phyloP scores from a whole-genome alignment of 2,113 vertebrate species.

The Anas platyrhynchos region DNA sequence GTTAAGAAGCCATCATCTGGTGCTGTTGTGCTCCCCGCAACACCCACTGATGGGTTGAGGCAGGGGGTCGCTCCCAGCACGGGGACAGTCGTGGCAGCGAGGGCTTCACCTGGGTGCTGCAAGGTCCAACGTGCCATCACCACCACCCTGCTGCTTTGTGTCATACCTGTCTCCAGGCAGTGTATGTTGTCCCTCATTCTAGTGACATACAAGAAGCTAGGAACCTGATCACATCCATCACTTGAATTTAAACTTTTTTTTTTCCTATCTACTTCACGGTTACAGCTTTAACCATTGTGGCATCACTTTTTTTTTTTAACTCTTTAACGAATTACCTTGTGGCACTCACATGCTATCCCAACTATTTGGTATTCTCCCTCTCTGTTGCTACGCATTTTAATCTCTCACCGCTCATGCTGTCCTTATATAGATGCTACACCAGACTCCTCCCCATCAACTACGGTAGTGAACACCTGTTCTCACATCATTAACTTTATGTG shows the following conservation, averaged over 20 bases:
- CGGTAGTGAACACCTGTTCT: constrained; percentile 51
- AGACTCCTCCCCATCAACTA: constrained; percentile 33
- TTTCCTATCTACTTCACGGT: neutral
- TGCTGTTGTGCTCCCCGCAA: neutral
- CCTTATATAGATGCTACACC: neutral
- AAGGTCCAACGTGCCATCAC: neutral
- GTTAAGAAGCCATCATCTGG: constrained; percentile 8
- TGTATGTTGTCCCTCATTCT: neutral
- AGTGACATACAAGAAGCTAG: neutral
- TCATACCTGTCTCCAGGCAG: neutral
- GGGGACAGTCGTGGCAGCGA: neutral
- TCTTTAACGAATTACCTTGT: neutral
- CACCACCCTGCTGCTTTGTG: neutral
- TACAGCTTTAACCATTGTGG: neutral
- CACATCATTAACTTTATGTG: constrained; percentile 45
- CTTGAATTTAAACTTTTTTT: neutral
- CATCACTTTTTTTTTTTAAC: neutral
- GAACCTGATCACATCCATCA: neutral
- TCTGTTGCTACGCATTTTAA: neutral
- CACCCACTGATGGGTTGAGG: neutral
- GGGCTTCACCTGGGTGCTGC: neutral
- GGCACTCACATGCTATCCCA: neutral
- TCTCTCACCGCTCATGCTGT: neutral
- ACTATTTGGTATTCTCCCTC: neutral
- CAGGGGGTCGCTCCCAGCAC: neutral